Base-by-base conservation (phyloP, 2,797 vertebrate genomes). In the Peromyscus aztecus region DNA sequence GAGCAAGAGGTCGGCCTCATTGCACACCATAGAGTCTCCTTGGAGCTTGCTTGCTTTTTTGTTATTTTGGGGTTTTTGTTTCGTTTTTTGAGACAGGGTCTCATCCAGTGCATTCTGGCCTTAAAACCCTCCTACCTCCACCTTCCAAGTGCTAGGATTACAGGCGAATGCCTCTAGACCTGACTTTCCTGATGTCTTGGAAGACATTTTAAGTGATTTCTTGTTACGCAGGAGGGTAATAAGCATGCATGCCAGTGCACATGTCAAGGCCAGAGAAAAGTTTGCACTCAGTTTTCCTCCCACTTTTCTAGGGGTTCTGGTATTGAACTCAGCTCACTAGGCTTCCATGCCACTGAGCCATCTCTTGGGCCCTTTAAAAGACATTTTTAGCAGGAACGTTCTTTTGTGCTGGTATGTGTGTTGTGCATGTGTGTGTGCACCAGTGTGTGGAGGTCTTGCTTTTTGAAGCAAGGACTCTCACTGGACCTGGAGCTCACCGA, bases 381-480 rank as follows among this genome's bases (percentile, higher is more conserved):
- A 94, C 49, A 24, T 89, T 83, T 89, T 95, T 93, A 93, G 86
- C 57, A 89, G 59, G 89, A 71, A 76, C 85, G 6, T 73, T 77
- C 37, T 46, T 65, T 94, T 71, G 49, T 31, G 27, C 71, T 86
- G 3, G 40, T 14, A 3, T 67, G 19, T 24, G 31, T 52, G 63
- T 55, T 69, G 43, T 71, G 34, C 49, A 8, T 37, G 6, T 40
- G 8, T 87, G 29, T 61, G 61, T 67, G 63, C 46, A 34, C 17
- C 13, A 27, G 12, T 71, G 84, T 55, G n/a, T 87, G 49, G 49
- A 55, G 43, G 65, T 27, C 34, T 86, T 55, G n/a, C 23, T 71
- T 71, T 65, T 87, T 71, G 49, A 57, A 59, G 24, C 86, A 75
- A 21, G n/a, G 67, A 57, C 16, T 87, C 23, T 55, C 34, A 57